Evolutionary conservation across 2,888 invertebrate species (phyloP).

Genomic region (Drosophila quinaria): DNA sequence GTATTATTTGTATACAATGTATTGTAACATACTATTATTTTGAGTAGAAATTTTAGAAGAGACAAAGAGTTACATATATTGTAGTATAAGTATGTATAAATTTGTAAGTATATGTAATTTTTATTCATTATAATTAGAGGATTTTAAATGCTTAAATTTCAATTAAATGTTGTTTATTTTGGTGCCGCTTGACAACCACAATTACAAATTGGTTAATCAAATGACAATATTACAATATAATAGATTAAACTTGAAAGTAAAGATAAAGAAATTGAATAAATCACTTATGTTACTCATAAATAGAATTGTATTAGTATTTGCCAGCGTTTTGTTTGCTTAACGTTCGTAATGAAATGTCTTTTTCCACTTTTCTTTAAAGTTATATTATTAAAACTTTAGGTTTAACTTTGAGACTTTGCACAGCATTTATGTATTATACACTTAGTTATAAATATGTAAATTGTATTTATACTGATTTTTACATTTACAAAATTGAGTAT

Average conservation of each 20-base stretch:
- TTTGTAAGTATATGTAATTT: slow-evolving; percentile 24
- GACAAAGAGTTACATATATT: slow-evolving; percentile 42
- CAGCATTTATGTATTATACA: slow-evolving; percentile 69
- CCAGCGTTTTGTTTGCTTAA: slow-evolving; percentile 13
- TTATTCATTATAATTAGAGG: slow-evolving; percentile 18
- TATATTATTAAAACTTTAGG: slow-evolving; percentile 67
- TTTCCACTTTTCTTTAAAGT: slow-evolving; percentile 43
- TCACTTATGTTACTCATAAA: slow-evolving; percentile 11
- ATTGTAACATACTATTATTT: slow-evolving; percentile 30
- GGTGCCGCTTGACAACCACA: background rate
- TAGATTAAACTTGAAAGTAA: background rate
- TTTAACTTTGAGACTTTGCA: slow-evolving; percentile 80
- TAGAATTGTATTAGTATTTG: slow-evolving; percentile 13
- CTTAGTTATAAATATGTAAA: slow-evolving; percentile 42
- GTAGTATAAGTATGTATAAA: slow-evolving; percentile 15
- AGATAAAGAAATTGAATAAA: slow-evolving; percentile 7
- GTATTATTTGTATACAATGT: slow-evolving; percentile 29
- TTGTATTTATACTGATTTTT: slow-evolving; percentile 34
- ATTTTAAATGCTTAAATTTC: slow-evolving; percentile 9
- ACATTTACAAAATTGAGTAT: slow-evolving; percentile 61
- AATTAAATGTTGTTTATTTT: slow-evolving; percentile 11
- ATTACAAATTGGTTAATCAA: background rate
- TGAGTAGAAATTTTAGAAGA: slow-evolving; percentile 56
- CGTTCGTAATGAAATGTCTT: slow-evolving; percentile 39
- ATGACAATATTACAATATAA: background rate